A percentile compares a stretch with the other conserved stretches of the same genome.
Conservation (phyloP, 2,888 invertebrate species). For the Conops quadrifasciatus region DNA sequence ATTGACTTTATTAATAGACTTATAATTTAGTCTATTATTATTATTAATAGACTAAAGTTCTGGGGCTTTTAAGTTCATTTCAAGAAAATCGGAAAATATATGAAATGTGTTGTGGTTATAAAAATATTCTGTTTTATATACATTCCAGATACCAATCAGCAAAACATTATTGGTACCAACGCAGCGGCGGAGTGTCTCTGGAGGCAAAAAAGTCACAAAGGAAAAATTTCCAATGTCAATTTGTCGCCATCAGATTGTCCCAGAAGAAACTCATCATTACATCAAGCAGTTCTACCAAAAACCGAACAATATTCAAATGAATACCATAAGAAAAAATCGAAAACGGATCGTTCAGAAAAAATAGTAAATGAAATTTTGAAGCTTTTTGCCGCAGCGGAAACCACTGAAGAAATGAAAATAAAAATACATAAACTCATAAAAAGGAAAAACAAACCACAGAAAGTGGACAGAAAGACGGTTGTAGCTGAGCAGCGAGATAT, state of each 20-base stretch:
- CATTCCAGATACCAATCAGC: constrained; percentile 2
- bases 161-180: background rate
- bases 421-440: constrained; percentile 37
- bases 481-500: background rate
- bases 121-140: background rate
- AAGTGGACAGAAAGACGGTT: constrained; percentile 19
- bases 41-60: no score
- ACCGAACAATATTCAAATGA: background rate
- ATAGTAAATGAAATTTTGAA: constrained; percentile 40
- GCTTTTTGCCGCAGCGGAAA: constrained; percentile 38
- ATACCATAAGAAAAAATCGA: constrained; percentile 11
- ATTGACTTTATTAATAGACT: background rate
- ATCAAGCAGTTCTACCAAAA: background rate
- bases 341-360: background rate
- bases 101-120: constrained; percentile 2
- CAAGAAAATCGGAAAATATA: no score
- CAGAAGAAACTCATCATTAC: background rate
- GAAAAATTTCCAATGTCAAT: background rate
- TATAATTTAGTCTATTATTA: no score
- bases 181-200: no score
- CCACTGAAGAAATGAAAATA: constrained; percentile 35
- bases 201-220: background rate
- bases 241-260: background rate
- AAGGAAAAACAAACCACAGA: constrained; percentile 29
- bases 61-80: constrained; percentile 6